Evolutionary conservation across 35 echinoderm and acorn worm species (phyloP).

Genomic region (Acanthaster planci): DNA sequence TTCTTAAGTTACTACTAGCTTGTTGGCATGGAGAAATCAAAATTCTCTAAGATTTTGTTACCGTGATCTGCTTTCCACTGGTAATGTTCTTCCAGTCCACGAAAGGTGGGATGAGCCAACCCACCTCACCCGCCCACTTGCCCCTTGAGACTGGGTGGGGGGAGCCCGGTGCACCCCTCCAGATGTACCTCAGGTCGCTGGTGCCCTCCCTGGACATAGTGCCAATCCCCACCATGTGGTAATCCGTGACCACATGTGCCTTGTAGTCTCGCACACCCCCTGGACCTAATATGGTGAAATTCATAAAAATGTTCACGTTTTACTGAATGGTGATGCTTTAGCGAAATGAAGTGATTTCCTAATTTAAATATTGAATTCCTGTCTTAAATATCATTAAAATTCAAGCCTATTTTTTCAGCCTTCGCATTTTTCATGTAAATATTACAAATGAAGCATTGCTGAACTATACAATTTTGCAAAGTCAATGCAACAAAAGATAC

Average conservation of each 20-base stretch:
- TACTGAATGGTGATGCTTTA: not conserved
- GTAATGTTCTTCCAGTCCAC: slow-evolving; percentile 68
- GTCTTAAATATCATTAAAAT: not conserved
- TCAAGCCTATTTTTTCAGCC: not conserved
- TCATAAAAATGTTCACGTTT: not conserved
- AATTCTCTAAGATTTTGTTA: not conserved
- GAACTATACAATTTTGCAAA: too few species aligned
- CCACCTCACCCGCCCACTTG: slow-evolving; percentile 88
- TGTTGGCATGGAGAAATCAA: not conserved
- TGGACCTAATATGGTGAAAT: slow-evolving; percentile 55
- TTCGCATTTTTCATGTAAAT: too few species aligned
- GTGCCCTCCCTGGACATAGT: slow-evolving; percentile 91
- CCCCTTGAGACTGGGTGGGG: slow-evolving; percentile 65
- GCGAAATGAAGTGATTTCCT: not conserved
- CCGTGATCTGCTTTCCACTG: slow-evolving; percentile 82
- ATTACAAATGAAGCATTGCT: too few species aligned
- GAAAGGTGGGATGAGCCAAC: slow-evolving; percentile 83
- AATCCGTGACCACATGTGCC: slow-evolving; percentile 87
- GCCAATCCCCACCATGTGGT: slow-evolving; percentile 94
- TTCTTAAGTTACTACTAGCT: not conserved
- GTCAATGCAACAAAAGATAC: too few species aligned
- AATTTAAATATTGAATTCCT: not conserved
- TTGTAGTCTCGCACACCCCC: slow-evolving; percentile 89
- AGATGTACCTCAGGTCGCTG: slow-evolving; percentile 76
- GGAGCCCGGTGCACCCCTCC: slow-evolving; percentile 74